A percentile compares a stretch with the other conserved stretches of the same genome.
These are phyloP conservation scores for Dolichallabes microphthalmus DNA, from an alignment of 2,113 vertebrate genomes.

Conservation along the genomic window DNA sequence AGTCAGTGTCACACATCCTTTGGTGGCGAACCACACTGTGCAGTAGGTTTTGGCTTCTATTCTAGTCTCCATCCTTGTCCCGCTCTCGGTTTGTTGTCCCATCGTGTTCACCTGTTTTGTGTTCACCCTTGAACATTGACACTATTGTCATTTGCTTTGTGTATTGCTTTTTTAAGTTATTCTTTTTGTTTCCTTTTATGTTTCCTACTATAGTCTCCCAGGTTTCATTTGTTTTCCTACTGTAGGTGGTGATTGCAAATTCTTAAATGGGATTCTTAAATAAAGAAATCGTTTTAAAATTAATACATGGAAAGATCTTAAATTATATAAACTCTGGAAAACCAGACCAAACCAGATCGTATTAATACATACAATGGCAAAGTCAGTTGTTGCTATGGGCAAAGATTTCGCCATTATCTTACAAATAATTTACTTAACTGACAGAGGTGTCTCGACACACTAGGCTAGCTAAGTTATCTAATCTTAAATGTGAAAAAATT, in stretches of 20 bases:
- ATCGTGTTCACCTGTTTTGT: not conserved
- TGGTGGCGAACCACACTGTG: not conserved
- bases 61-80: not conserved
- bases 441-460: too few relatives aligned
- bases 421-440: too few relatives aligned
- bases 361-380: too few relatives aligned
- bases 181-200: not conserved
- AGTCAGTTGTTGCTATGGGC: too few relatives aligned
- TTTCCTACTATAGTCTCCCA: not conserved
- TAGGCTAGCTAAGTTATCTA: too few relatives aligned
- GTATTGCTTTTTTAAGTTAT: not conserved
- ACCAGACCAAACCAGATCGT: too few relatives aligned
- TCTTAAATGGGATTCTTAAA: not conserved
- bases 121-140: not conserved
- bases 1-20: not conserved
- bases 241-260: not conserved
- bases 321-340: not conserved
- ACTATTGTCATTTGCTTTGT: not conserved
- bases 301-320: not conserved
- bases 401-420: too few relatives aligned
- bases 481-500: too few relatives aligned
- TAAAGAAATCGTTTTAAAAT: not conserved
- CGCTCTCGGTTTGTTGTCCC: not conserved
- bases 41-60: not conserved
- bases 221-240: not conserved